A percentile compares a stretch with the other conserved stretches of the same genome.
Evolutionary conservation across 2,113 vertebrate species (phyloP).

Genomic region (Pelmatolapia mariae): DNA sequence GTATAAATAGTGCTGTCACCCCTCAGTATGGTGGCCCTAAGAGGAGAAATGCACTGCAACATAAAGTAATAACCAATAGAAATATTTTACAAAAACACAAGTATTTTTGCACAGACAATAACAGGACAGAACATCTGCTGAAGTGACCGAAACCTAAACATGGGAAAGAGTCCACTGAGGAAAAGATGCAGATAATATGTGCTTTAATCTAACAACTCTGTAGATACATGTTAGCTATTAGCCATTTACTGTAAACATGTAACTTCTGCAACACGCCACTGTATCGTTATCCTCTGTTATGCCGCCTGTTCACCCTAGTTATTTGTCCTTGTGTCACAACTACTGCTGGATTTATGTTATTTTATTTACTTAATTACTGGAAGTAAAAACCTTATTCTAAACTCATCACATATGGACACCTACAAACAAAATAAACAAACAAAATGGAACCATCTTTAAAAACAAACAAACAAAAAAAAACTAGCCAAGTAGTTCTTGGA

Average conservation of each 20-base stretch:
- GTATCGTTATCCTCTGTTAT: not conserved
- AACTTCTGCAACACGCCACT: not conserved
- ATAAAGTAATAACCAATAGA: not conserved
- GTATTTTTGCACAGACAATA: rapidly evolving
- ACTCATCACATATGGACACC: not conserved
- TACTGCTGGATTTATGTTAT: not conserved
- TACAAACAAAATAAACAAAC: not conserved
- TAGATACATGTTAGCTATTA: not conserved
- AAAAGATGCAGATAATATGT: not conserved
- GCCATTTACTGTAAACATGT: not conserved
- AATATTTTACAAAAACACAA: not conserved
- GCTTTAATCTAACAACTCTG: not conserved
- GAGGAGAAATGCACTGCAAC: not conserved
- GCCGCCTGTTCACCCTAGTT: not conserved
- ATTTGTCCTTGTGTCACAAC: not conserved
- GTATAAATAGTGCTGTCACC: not conserved
- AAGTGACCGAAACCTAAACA: not conserved
- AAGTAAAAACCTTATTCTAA: not conserved
- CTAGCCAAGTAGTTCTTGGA: not conserved
- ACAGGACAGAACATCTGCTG: not conserved
- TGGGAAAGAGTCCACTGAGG: not conserved
- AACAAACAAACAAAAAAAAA: not conserved
- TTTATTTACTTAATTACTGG: not conserved
- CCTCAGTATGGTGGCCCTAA: not conserved
- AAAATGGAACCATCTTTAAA: not conserved